Evolutionary conservation across 2,888 invertebrate genomes (phyloP).

Genomic region (Tachina fera): DNA sequence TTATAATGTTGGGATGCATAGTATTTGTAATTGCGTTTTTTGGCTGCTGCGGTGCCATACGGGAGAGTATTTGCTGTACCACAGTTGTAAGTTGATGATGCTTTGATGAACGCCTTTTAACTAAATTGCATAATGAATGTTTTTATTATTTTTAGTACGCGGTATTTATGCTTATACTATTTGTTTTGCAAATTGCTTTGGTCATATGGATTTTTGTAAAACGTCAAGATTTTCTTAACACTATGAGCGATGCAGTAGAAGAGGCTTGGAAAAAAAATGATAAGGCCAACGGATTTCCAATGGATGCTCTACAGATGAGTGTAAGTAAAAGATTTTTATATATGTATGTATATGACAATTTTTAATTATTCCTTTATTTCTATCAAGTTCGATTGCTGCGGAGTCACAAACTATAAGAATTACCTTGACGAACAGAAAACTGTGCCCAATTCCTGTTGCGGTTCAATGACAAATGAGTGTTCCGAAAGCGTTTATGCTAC

Average conservation of each 20-base stretch:
- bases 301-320: conserved; percentile 78
- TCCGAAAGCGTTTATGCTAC: conserved; percentile 66
- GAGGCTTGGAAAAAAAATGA: conserved; percentile 79
- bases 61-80: conserved; percentile 94
- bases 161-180: conserved; percentile 87
- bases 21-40: conserved; percentile 93
- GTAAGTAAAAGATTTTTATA: conserved; percentile 74
- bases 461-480: conserved; percentile 73
- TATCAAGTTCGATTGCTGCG: conserved; percentile 79
- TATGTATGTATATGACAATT: not conserved
- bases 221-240: conserved; percentile 84
- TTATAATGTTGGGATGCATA: conserved; percentile 87
- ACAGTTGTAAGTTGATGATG: conserved; percentile 87
- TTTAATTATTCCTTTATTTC: conserved; percentile 2
- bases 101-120: not conserved
- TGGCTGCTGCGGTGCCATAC: conserved; percentile 94
- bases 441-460: conserved; percentile 79
- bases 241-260: conserved; percentile 84
- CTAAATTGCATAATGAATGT: not conserved
- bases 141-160: conserved; percentile 85
- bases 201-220: conserved; percentile 88
- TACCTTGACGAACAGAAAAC: conserved; percentile 48
- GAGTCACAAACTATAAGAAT: conserved; percentile 72
- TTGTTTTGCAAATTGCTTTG: conserved; percentile 89
- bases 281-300: conserved; percentile 75